Percentiles rank a stretch among this genome's conserved stretches.
Conservation (phyloP, 1,140 invertebrate species). For the Anadara kagoshimensis region DNA sequence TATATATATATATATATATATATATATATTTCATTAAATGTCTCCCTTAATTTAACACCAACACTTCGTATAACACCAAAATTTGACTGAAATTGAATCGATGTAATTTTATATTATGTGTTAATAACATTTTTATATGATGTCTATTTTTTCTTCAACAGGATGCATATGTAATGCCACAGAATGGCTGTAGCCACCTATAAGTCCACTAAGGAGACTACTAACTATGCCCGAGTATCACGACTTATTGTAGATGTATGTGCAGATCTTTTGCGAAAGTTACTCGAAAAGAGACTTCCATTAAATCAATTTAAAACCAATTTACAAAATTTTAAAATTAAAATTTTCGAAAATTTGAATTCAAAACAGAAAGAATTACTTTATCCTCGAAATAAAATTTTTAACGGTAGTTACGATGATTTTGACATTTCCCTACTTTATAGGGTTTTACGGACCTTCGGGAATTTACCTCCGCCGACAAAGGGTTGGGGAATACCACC, state of each 20-base stretch:
- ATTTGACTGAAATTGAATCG: too few relatives aligned
- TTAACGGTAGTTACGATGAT: not conserved
- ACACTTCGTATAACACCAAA: too few relatives aligned
- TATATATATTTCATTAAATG: too few relatives aligned
- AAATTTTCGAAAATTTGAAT: constrained; percentile 7
- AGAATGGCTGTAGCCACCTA: not conserved
- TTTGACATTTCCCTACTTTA: constrained; percentile 26
- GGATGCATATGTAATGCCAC: too few relatives aligned
- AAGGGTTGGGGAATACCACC: constrained; percentile 12
- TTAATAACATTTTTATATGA: too few relatives aligned
- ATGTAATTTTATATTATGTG: too few relatives aligned
- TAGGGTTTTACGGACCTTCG: constrained; percentile 1
- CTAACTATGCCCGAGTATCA: constrained; percentile 17
- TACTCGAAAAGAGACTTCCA: constrained; percentile 11
- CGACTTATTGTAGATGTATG: constrained; percentile 12
- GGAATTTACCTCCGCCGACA: not conserved
- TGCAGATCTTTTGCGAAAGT: constrained; percentile 16
- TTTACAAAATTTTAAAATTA: constrained; percentile 6
- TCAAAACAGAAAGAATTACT: constrained; percentile 1
- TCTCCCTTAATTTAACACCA: too few relatives aligned
- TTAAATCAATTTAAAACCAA: not conserved
- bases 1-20: too few relatives aligned
- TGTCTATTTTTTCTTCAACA: too few relatives aligned
- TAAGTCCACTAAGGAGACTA: constrained; percentile 5
- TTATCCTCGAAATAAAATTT: not conserved